A percentile compares a stretch with the other conserved stretches of the same genome.
phyloP scores from a whole-genome alignment of 2,113 vertebrate species.

The Rhinoptilus africanus region DNA sequence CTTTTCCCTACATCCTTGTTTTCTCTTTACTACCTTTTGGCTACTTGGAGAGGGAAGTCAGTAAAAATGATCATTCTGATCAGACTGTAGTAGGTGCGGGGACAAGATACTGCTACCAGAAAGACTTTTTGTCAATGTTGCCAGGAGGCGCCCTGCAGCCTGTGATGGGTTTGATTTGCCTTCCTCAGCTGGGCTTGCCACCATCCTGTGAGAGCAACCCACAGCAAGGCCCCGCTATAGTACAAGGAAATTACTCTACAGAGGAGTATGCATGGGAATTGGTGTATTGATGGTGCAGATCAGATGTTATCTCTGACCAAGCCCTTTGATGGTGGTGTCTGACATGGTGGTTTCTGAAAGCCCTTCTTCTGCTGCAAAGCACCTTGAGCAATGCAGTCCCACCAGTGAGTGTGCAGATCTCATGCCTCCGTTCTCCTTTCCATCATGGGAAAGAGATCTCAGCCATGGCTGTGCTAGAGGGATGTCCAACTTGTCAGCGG shows the following conservation, averaged over 20 bases:
- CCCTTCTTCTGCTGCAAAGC: neutral
- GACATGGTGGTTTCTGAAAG: neutral
- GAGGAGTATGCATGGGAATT: neutral
- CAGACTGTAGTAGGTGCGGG: neutral
- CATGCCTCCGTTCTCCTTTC: neutral
- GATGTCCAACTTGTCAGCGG: neutral
- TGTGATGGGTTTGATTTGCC: neutral
- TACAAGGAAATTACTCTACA: neutral
- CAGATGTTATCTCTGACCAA: neutral
- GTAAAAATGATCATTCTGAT: neutral
- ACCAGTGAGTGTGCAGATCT: rapidly evolving
- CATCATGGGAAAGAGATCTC: neutral
- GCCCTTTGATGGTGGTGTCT: neutral
- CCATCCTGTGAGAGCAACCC: neutral
- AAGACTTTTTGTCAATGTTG: neutral
- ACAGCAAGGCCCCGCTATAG: neutral
- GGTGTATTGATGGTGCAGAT: too few species aligned
- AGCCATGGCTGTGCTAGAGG: neutral
- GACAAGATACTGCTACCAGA: too few species aligned
- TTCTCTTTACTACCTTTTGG: neutral
- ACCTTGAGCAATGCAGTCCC: neutral
- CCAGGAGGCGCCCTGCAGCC: neutral
- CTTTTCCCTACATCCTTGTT: neutral
- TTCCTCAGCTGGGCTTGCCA: neutral
- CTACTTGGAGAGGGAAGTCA: neutral